Evolutionary conservation across 2,888 invertebrate species (phyloP).

Genomic region (Lepidocyrtinus sp.): DNA sequence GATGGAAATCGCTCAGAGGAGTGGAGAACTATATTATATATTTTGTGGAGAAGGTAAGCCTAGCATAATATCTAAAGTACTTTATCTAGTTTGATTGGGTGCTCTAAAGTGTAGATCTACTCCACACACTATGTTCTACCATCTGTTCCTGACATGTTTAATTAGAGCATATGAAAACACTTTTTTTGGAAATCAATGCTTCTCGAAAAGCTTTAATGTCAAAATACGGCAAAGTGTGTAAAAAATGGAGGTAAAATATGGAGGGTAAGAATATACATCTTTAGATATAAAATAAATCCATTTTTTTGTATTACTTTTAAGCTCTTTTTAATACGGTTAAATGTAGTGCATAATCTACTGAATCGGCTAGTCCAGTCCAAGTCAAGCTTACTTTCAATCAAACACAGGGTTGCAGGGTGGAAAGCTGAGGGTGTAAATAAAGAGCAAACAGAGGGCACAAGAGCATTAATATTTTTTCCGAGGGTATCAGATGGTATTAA

Average conservation of each 20-base stretch:
- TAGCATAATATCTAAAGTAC: no score
- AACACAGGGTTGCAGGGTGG: not conserved
- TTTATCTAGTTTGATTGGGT: not conserved
- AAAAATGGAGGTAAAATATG: not conserved
- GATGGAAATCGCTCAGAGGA: no score
- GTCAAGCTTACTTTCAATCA: no score
- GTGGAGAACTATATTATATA: no score
- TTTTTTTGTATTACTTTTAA: not conserved
- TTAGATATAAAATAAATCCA: no score
- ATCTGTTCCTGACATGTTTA: slow-evolving; percentile 66
- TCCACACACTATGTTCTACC: slow-evolving; percentile 41
- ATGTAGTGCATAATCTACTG: not conserved
- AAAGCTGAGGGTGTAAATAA: not conserved
- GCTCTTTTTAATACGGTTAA: not conserved
- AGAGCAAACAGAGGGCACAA: not conserved
- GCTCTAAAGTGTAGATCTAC: no score
- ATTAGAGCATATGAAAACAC: slow-evolving; percentile 35
- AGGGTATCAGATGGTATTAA: slow-evolving; percentile 30
- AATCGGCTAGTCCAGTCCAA: not conserved
- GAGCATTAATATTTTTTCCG: not conserved
- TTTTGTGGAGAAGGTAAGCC: no score
- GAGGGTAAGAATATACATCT: not conserved
- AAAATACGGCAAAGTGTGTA: no score
- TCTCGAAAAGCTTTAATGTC: no score
- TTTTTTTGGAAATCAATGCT: no score